Base-by-base conservation (phyloP, 2,888 invertebrate genomes). In the Euproctis similis region DNA sequence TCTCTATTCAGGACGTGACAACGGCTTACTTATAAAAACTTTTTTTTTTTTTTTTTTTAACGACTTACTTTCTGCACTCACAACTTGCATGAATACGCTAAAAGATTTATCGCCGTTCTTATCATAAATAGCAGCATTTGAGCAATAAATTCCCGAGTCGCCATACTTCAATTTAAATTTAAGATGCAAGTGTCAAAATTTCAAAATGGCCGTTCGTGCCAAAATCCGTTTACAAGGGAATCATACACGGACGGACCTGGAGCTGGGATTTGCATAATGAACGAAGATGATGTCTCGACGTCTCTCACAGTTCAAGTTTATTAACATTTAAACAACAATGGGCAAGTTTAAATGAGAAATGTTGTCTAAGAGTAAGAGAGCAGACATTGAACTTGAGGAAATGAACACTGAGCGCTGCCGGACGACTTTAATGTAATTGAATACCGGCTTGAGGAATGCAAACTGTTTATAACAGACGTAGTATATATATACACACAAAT, bases 301-400 rank as follows among this genome's bases (percentile, higher is more conserved):
- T 32, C 40, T 39, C 37, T 26, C 16, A n/a, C n/a, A 36, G 24
- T 30, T 34, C 27, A 29, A 9, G 34, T 42, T 40, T 38, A 45
- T 45, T 45, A 42, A 45, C 36, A 39, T 36, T 20, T 26, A 20
- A 30, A 39, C 29, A 39, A 39, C 39, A 42, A 39, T 32, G 24
- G 34, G 20, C 30, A 39, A 44, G 41, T 42, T 50, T 38, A 36
- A 44, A 49, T 46, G 39, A 38, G 51, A 38, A 41, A 41, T 39
- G 40, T 41, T 21, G 14, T 14, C 27, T 16, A 12, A 31, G 12
- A 19, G 5, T 8, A 26, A 26, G 14, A 24, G 22, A 1, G 1
- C 10, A 28, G 24, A 24, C 32, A 28, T 26, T 36, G 30, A 44
- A 33, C 26, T 47, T 40, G 20, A 18, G 25, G 23, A 14, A 30